Evolutionary conservation across 2,113 vertebrate species (phyloP), one percentile per base, ranked within the genome.

Genomic region (Nibea albiflora): DNA sequence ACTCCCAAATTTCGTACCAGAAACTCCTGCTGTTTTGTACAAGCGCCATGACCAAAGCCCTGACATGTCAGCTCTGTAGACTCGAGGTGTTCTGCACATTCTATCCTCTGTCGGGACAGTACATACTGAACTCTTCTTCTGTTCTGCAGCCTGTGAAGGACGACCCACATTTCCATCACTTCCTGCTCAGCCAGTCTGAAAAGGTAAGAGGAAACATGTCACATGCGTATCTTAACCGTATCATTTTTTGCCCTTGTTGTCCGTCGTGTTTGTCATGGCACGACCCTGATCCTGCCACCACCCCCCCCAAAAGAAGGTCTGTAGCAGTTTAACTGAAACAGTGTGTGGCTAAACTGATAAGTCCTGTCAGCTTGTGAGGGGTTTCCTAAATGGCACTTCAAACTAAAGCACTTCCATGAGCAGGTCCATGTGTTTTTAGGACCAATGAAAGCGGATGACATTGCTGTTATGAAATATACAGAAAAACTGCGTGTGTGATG

Each of bases 101-200:
- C 0, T 54, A 7, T 44, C 17, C 11, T 64, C 39, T 57, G 11
- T 35, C 58, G n/a, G 5, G 9, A 54, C 54, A 62, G 28, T 11
- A 11, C 77, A 57, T 73, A 89, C 78, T 90, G 31, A 92, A 77
- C 64, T 92, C 50, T 94, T 54, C 61, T 96, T 90, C 92, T 80
- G 77, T 97, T 26, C 24, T 97, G 81, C 95, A 99, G 98, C 96
- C 96, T 72, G 95, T 98, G 89, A 97, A 97, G 94, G 97, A 99
- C 76, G 98, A 99, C 93, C 97, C 98, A 82, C 97, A 99, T 93
- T 99, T 99, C 65, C 97, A 98, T 93, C 98, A 99, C 94, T 99
- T 99, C 91, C 96, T 99, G 83, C 96, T 99, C 89, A 99, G 97
- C 95, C 98, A 99, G 93, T 97, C 98, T 64, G 97, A 99, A 92